phyloP scores from a whole-genome alignment of 2,888 invertebrate species.

The Agrilus cyanescens region DNA sequence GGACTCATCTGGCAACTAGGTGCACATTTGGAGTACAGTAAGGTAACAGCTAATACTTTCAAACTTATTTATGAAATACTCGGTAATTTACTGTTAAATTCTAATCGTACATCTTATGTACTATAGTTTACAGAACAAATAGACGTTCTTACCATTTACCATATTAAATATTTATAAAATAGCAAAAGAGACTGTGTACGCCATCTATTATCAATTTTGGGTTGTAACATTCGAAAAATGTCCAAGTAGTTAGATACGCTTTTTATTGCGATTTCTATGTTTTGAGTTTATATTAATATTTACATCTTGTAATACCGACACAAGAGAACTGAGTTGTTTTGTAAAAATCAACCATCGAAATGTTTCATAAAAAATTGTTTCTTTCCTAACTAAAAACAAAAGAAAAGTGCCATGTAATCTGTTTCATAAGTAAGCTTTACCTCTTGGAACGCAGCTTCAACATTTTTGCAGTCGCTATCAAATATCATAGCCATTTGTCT shows the following conservation, averaged over 20 bases:
- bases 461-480: slow-evolving; percentile 13
- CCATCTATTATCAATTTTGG: too few relatives aligned
- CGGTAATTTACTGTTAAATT: too few relatives aligned
- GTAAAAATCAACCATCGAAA: slow-evolving; percentile 35
- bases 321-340: slow-evolving; percentile 20
- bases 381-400: slow-evolving; percentile 13
- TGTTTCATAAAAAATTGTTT: slow-evolving; percentile 23
- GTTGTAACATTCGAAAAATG: slow-evolving; percentile 41
- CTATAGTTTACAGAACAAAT: too few relatives aligned
- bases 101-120: too few relatives aligned
- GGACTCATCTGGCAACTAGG: too few relatives aligned
- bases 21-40: too few relatives aligned
- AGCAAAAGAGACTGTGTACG: too few relatives aligned
- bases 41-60: too few relatives aligned
- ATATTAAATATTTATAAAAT: too few relatives aligned
- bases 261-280: slow-evolving; percentile 33
- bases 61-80: too few relatives aligned
- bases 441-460: slow-evolving; percentile 7
- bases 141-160: too few relatives aligned
- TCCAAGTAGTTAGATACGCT: slow-evolving; percentile 17
- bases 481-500: slow-evolving; percentile 11
- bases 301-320: slow-evolving; percentile 27
- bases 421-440: slow-evolving; percentile 5
- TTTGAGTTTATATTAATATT: slow-evolving; percentile 38
- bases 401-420: neutral